Conservation (phyloP, 37 sponge, comb jelly and placozoan genomes). For the Cladorhizidae sp. region DNA sequence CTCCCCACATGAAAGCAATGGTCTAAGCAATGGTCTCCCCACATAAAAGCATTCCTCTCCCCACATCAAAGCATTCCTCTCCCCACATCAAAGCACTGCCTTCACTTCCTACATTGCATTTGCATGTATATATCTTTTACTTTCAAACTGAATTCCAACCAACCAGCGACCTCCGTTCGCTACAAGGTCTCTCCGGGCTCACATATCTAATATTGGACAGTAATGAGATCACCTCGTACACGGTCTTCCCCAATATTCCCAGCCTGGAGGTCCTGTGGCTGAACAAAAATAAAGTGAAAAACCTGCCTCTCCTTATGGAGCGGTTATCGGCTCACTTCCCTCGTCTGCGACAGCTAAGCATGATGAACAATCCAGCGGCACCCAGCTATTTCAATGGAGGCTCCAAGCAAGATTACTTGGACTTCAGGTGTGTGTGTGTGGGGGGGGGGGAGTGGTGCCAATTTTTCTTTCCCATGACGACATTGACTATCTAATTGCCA, state of each 20-base stretch:
- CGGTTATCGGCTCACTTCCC: constrained; percentile 50
- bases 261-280: constrained; percentile 77
- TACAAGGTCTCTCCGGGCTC: constrained; percentile 48
- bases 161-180: constrained; percentile 62
- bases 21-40: too few species aligned
- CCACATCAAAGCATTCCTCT: too few species aligned
- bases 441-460: too few species aligned
- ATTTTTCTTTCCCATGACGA: constrained; percentile 2
- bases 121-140: not conserved
- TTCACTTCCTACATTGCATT: too few species aligned
- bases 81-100: too few species aligned
- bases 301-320: constrained; percentile 82
- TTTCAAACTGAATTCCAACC: not conserved
- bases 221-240: constrained; percentile 71
- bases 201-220: constrained; percentile 66
- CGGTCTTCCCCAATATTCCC: constrained; percentile 69
- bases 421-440: constrained; percentile 75
- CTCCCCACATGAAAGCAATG: too few species aligned
- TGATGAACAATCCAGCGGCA: constrained; percentile 93
- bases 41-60: too few species aligned
- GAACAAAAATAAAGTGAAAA: constrained; percentile 75
- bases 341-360: constrained; percentile 57
- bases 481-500: not conserved
- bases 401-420: constrained; percentile 63
- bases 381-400: constrained; percentile 94